These are phyloP conservation scores for Crotalus horridus DNA, from an alignment of 2,113 vertebrate species.

Conservation along the genomic window DNA sequence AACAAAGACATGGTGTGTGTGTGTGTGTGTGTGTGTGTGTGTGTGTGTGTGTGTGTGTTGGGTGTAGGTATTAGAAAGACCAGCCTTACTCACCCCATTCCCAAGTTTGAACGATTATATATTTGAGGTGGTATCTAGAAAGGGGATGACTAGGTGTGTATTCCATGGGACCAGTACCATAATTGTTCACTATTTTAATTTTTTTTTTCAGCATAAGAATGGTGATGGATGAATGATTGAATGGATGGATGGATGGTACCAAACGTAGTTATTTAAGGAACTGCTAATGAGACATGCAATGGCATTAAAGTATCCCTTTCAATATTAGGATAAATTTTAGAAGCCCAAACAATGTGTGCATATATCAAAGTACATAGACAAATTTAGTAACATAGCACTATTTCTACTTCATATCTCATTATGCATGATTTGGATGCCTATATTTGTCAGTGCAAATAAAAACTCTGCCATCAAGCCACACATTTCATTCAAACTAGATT, in stretches of 20 bases:
- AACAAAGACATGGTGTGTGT: neutral
- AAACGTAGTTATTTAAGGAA: neutral
- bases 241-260: neutral
- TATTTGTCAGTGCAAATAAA: neutral
- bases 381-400: neutral
- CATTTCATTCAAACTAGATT: neutral
- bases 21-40: neutral
- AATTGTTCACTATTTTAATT: neutral
- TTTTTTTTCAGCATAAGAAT: neutral
- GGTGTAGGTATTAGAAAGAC: no score
- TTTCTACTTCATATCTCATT: rapidly evolving
- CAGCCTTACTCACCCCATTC: neutral
- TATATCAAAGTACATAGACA: neutral
- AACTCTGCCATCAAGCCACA: neutral
- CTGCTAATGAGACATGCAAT: neutral
- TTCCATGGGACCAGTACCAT: neutral
- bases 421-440: rapidly evolving
- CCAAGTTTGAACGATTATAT: neutral
- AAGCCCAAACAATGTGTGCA: neutral
- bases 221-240: neutral
- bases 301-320: neutral
- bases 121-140: neutral
- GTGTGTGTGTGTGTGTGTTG: neutral
- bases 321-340: neutral
- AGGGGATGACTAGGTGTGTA: no score